Base-by-base conservation (phyloP, 2,113 vertebrate species). In the Camelus dromedarius region DNA sequence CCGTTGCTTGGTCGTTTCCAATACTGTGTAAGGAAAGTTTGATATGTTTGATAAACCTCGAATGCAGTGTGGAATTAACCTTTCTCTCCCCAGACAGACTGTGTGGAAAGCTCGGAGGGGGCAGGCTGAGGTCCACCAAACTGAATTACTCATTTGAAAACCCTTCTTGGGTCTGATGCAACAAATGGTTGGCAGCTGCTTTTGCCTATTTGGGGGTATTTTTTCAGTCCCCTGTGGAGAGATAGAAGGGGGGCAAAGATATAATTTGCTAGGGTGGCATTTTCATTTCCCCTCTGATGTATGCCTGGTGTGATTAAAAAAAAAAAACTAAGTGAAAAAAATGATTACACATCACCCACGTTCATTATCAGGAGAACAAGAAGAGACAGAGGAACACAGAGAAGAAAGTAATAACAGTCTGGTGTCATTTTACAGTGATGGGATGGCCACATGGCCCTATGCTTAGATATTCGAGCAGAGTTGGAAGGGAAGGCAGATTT, bases 281-380 rank as follows among this genome's bases (percentile, higher is more conserved):
- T 89, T 87, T 97, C 56, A 64, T 89, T 96, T 96, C 42, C 42
- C 10, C 10, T 70, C n/a, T 38, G 19, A 83, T 42, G 48, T 52
- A 79, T 80, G 86, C 50, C 32, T 81, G 66, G 42, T 81, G 12
- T 79, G 30, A 13, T 72, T 91, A 42, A 11, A 46, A 28, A 22
- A 56, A 8, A 35, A 56, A 18, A 67, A 20, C 35, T 56, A 83
- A 60, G 22, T 54, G 18, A 79, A 73, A 76, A 89, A 75, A 83
- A 64, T n/a, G 9, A 89, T 69, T 76, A 46, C 26, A 60, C 2
- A 58, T 62, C 19, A 30, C 60, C 30, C 60, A 42, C 69, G 58
- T 67, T 62, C 38, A 83, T 76, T 67, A 93, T 95, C 93, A 95
- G 70, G 93, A 93, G 88, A 96, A 94, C 32, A 35, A 93, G 81